Evolutionary conservation across 2,888 invertebrate genomes (phyloP).

Genomic region (Lamellibrachia satsuma): DNA sequence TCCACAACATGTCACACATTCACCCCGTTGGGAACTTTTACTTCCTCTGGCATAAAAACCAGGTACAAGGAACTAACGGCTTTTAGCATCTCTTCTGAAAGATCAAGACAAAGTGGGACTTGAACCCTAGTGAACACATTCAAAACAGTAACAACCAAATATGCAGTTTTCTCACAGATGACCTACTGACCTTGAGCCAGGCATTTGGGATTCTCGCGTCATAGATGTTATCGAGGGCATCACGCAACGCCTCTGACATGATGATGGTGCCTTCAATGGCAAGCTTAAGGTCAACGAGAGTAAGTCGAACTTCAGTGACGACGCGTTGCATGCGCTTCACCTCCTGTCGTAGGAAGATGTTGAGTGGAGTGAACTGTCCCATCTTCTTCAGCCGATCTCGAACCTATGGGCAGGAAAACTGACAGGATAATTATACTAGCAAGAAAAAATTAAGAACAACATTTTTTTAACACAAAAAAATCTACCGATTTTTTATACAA

Average conservation of each 20-base stretch:
- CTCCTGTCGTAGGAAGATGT: slow-evolving; percentile 86
- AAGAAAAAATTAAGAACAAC: background rate
- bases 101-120: too few relatives aligned
- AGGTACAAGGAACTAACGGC: too few relatives aligned
- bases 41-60: too few relatives aligned
- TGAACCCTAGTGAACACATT: too few relatives aligned
- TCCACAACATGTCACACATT: too few relatives aligned
- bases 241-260: slow-evolving; percentile 89
- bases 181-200: slow-evolving; percentile 81
- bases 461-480: background rate
- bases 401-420: slow-evolving; percentile 53
- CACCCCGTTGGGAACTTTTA: too few relatives aligned
- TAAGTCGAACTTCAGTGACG: slow-evolving; percentile 78
- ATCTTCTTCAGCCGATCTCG: slow-evolving; percentile 86
- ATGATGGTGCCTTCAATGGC: slow-evolving; percentile 97
- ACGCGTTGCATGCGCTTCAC: slow-evolving; percentile 86
- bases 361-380: slow-evolving; percentile 93
- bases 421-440: background rate
- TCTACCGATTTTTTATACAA: too few relatives aligned
- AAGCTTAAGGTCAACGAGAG: slow-evolving; percentile 86
- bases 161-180: background rate
- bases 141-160: background rate
- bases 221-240: slow-evolving; percentile 93
- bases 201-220: slow-evolving; percentile 91
- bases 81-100: too few relatives aligned